Evolutionary conservation across 2,888 invertebrate species (phyloP), one percentile per base, ranked within the genome.

Genomic region (Silvanus unidentatus): DNA sequence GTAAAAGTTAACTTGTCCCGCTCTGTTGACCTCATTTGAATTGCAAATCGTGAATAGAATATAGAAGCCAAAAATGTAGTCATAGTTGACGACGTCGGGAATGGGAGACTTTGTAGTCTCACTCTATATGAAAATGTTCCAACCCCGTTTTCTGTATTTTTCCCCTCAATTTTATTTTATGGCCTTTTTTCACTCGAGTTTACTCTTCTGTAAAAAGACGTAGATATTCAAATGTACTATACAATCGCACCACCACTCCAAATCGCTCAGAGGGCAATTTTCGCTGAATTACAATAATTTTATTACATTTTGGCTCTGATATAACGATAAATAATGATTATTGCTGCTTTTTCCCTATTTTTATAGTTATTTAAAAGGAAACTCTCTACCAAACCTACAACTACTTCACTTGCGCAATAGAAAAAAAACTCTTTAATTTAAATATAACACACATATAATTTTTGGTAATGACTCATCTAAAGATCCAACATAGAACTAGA

Each of bases 121-220:
- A 16, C 43, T 39, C 43, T 42, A 28, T 22, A 22, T 22, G 22
- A 22, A 40, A 22, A 22, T 22, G 22, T 22, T 22, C 22, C 34
- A 38, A 35, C 45, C 41, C 16, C 45, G 37, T 39, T 44, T 40
- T 42, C 45, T 39, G 42, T 35, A 43, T 40, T 39, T 48, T 43
- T 49, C 49, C 43, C 52, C 50, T 42, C 48, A 44, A 50, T 52
- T 52, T 52, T 50, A 52, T 52, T 54, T 54, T 52, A 54, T 53
- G 44, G 45, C 29, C 28, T 15, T 39, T n/a, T n/a, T 43, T 39
- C 42, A 39, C 50, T 38, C 22, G 22, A 28, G 43, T 37, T 48
- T 40, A 48, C 44, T 46, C 44, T 42, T 40, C 47, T 47, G 51
- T 47, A 51, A 53, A 51, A 51, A 51, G 50, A 49, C 53, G 48